These are phyloP conservation scores for Tenthredo scrophulariae DNA, from an alignment of 2,888 invertebrate genomes.

Conservation along the genomic window DNA sequence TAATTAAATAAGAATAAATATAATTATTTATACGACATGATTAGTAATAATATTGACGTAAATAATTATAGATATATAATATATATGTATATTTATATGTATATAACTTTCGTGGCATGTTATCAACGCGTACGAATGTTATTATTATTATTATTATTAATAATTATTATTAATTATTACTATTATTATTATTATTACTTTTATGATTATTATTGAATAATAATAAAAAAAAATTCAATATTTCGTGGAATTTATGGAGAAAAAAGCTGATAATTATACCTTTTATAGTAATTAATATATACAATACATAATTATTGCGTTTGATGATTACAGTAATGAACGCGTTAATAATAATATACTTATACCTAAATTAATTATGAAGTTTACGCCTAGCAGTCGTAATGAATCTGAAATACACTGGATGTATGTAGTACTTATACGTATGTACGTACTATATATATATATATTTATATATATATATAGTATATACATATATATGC, in stretches of 20 bases:
- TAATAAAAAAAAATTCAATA: conserved; percentile 28
- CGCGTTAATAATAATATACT: neutral
- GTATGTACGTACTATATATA: neutral
- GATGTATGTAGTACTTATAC: neutral
- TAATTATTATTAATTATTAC: neutral
- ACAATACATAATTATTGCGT: neutral
- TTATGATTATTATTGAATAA: conserved; percentile 24
- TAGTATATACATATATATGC: neutral
- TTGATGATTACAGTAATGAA: neutral
- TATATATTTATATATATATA: neutral
- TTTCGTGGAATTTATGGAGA: conserved; percentile 1
- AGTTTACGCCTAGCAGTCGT: neutral
- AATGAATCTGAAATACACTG: conserved; percentile 16
- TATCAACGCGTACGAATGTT: conserved; percentile 27
- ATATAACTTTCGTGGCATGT: conserved; percentile 9
- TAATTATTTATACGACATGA: conserved; percentile 26
- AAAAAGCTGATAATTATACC: conserved; percentile 9
- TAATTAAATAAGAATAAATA: conserved; percentile 16
- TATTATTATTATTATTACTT: neutral
- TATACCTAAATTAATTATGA: neutral
- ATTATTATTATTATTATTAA: neutral
- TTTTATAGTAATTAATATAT: neutral
- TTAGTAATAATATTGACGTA: conserved; percentile 4
- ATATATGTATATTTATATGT: conserved; percentile 16
- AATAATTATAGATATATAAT: conserved; percentile 16